Conservation (phyloP, 1,140 invertebrate genomes). For the Oncopodura yosiiana region DNA sequence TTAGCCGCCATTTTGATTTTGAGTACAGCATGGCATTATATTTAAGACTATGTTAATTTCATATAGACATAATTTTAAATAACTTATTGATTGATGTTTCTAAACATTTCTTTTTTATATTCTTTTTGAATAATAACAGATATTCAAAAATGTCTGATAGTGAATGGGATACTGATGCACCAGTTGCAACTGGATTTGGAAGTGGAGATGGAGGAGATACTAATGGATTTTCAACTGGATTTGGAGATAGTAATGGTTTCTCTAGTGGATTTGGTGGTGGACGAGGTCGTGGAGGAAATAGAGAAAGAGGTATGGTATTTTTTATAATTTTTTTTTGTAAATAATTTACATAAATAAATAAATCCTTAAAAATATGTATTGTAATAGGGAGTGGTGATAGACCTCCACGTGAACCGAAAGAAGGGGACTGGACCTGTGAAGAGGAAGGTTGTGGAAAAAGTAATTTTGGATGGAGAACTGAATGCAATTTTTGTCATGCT, state of each 20-base stretch:
- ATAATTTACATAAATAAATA: neutral
- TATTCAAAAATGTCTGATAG: neutral
- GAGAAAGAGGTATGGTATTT: slow-evolving; percentile 5
- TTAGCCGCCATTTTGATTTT: no score
- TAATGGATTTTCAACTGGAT: neutral
- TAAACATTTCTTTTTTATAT: no score
- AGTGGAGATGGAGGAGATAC: neutral
- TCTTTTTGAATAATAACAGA: neutral
- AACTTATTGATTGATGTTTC: no score
- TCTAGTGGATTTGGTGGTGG: neutral
- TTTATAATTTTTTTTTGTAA: no score
- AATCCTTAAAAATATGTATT: no score
- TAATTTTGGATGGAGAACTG: neutral
- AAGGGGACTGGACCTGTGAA: slow-evolving; percentile 37
- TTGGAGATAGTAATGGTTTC: neutral
- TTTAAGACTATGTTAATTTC: no score
- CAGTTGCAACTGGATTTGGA: neutral
- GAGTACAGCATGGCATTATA: no score
- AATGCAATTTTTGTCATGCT: slow-evolving; percentile 7
- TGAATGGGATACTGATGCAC: neutral
- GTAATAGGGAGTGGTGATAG: no score
- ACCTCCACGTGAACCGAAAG: neutral
- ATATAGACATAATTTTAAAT: no score
- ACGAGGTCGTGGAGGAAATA: neutral
- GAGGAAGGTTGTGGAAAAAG: slow-evolving; percentile 29